Percentiles rank a stretch among this genome's conserved stretches.
These are phyloP conservation scores for Malthinus seriepunctatus DNA, from an alignment of 2,888 invertebrate species.

Conservation along the genomic window DNA sequence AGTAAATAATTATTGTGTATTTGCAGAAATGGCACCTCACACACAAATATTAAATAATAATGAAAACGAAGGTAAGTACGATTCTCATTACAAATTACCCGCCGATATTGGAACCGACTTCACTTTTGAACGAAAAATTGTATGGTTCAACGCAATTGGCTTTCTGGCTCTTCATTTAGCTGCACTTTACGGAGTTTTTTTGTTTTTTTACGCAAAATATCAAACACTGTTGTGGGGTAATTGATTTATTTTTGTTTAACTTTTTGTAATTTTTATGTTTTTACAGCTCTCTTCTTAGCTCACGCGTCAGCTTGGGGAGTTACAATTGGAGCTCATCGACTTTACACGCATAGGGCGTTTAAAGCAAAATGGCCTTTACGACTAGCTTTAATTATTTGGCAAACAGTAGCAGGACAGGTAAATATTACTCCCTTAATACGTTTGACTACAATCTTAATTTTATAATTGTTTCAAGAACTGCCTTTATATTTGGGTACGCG, in stretches of 20 bases:
- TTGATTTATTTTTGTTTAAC: slow-evolving; percentile 33
- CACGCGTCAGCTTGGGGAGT: slow-evolving; percentile 62
- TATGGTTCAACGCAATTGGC: slow-evolving; percentile 66
- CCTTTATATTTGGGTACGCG: slow-evolving; percentile 76
- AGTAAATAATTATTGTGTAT: neutral
- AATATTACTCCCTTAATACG: slow-evolving; percentile 28
- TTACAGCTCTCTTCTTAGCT: slow-evolving; percentile 44
- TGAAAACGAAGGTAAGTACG: neutral
- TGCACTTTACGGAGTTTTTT: slow-evolving; percentile 55
- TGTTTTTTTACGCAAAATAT: slow-evolving; percentile 42
- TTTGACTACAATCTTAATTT: too few relatives aligned
- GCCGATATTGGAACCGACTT: slow-evolving; percentile 58
- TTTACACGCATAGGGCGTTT: slow-evolving; percentile 78
- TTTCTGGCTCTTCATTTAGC: slow-evolving; percentile 61
- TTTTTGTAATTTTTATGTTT: neutral
- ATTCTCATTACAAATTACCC: slow-evolving; percentile 42
- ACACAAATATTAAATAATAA: slow-evolving; percentile 8
- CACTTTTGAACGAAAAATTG: slow-evolving; percentile 58
- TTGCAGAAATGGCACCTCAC: slow-evolving; percentile 20
- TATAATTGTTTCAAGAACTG: slow-evolving; percentile 70
- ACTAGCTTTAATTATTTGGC: slow-evolving; percentile 64
- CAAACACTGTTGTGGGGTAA: slow-evolving; percentile 52
- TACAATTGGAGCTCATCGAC: slow-evolving; percentile 80
- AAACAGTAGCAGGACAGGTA: slow-evolving; percentile 80
- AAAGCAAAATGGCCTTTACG: slow-evolving; percentile 70